Conservation (phyloP, 2,797 vertebrate genomes). For the Acanthiza pusilla region DNA sequence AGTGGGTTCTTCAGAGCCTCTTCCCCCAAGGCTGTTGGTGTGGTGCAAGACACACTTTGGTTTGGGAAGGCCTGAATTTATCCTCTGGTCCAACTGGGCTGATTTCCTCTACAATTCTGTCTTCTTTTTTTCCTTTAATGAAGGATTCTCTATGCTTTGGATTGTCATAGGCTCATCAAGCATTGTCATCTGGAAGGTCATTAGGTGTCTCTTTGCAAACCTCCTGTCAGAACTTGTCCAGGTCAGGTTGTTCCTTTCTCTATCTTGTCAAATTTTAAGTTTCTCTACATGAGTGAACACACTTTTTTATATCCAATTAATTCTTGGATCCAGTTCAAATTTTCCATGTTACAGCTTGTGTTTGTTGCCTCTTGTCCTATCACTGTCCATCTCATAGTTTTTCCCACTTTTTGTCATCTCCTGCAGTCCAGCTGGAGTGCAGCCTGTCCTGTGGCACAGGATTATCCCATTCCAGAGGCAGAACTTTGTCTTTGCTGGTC, state of each 20-base stretch:
- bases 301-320: not conserved
- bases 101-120: slow-evolving; percentile 37
- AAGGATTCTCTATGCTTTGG: slow-evolving; percentile 47
- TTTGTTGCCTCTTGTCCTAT: not conserved
- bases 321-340: not conserved
- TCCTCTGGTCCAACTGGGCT: slow-evolving; percentile 25
- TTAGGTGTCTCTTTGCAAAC: not conserved
- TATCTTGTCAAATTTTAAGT: not conserved
- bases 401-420: not conserved
- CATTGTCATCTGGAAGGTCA: not conserved
- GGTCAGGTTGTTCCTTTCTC: not conserved
- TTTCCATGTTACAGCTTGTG: not conserved
- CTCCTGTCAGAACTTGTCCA: not conserved
- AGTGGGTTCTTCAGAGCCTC: not conserved
- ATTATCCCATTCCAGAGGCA: not conserved
- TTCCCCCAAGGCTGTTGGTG: not conserved
- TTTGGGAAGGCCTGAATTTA: slow-evolving; percentile 18
- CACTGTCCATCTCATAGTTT: not conserved
- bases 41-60: slow-evolving; percentile 52
- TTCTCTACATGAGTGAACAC: not conserved
- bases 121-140: slow-evolving; percentile 56
- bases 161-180: not conserved
- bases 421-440: not conserved
- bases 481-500: not conserved
- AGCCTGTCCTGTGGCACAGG: not conserved